A percentile compares a stretch with the other conserved stretches of the same genome.
Evolutionary conservation across 2,113 vertebrate species (phyloP).

Genomic region (Cromileptes altivelis): DNA sequence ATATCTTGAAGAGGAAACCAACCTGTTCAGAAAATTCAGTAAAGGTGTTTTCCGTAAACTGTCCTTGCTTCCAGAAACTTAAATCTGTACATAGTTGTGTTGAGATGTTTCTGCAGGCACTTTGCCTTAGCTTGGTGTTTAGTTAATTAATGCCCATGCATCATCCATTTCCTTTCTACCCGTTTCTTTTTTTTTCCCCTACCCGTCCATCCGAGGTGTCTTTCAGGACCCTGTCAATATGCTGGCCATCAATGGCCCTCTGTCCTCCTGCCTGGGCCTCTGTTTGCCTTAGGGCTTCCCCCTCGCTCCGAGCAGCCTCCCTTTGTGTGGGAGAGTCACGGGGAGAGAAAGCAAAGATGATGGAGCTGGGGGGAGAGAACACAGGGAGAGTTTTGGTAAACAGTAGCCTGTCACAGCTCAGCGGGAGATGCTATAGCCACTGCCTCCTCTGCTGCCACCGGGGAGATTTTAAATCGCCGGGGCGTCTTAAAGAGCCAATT

Average conservation of each 20-base stretch:
- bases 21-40: neutral
- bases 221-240: slow-evolving; percentile 73
- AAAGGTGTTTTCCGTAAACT: slow-evolving; percentile 26
- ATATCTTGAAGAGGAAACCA: neutral
- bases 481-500: slow-evolving; percentile 68
- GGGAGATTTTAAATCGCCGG: slow-evolving; percentile 64
- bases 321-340: slow-evolving; percentile 73
- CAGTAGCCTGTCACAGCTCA: slow-evolving; percentile 77
- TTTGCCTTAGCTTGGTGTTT: slow-evolving; percentile 1
- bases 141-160: slow-evolving; percentile 18
- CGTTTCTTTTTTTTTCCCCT: slow-evolving; percentile 26
- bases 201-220: slow-evolving; percentile 43
- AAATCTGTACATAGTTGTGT: slow-evolving; percentile 5
- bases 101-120: slow-evolving; percentile 13
- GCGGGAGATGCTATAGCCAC: slow-evolving; percentile 58
- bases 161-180: neutral
- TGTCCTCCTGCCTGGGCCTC: slow-evolving; percentile 72
- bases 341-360: slow-evolving; percentile 75
- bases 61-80: slow-evolving; percentile 31
- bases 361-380: slow-evolving; percentile 23
- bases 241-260: slow-evolving; percentile 75
- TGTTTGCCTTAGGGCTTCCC: slow-evolving; percentile 79
- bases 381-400: slow-evolving; percentile 73
- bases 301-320: slow-evolving; percentile 52
- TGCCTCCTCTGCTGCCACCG: slow-evolving; percentile 32